Evolutionary conservation across 2,797 vertebrate genomes (phyloP).

Genomic region (Alauda arvensis): DNA sequence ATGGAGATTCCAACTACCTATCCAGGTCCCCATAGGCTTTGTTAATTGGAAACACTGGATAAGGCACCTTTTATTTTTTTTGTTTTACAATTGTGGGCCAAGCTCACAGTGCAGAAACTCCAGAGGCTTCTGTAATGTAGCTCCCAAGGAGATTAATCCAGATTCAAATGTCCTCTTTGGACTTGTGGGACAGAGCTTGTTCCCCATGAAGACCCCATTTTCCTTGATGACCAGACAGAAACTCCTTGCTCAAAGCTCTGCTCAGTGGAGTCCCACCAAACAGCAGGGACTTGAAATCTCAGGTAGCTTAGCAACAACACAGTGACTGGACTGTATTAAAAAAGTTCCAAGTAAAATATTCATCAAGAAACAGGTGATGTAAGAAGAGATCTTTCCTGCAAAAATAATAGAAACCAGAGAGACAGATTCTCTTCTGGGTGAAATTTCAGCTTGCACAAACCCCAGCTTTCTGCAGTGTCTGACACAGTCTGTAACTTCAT

Average conservation of each 20-base stretch:
- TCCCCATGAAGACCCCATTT: neutral
- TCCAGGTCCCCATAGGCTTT: neutral
- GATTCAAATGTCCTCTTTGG: neutral
- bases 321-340: neutral
- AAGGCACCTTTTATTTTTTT: neutral
- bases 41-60: neutral
- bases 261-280: neutral
- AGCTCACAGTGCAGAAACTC: neutral
- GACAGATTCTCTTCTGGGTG: neutral
- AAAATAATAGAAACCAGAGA: neutral
- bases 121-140: neutral
- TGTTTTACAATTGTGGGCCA: fast-evolving
- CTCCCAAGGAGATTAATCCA: neutral
- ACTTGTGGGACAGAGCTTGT: neutral
- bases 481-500: neutral
- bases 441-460: neutral
- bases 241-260: neutral
- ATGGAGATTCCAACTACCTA: neutral
- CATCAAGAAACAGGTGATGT: neutral
- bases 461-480: neutral
- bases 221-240: neutral
- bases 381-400: neutral
- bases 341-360: constrained; percentile 1
- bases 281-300: neutral
- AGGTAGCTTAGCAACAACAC: neutral